phyloP scores from a whole-genome alignment of 2,888 invertebrate genomes.

The Sarcophaga rosellei region DNA sequence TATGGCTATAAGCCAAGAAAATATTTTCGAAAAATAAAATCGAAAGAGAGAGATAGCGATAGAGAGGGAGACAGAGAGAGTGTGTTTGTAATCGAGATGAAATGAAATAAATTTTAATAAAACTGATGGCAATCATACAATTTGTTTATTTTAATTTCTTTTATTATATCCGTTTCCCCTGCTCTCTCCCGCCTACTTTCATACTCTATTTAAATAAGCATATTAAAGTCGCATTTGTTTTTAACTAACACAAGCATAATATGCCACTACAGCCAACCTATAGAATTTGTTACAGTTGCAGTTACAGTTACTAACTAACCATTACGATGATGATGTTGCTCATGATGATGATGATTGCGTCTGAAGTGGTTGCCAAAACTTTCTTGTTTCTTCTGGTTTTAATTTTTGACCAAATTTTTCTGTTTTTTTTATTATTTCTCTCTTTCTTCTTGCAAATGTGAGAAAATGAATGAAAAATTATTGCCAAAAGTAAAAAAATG shows the following conservation, averaged over 20 bases:
- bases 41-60: too few relatives aligned
- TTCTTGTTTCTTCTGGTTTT: conserved; percentile 1
- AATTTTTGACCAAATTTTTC: background rate
- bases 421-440: background rate
- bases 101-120: conserved; percentile 14
- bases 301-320: too few relatives aligned
- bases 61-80: too few relatives aligned
- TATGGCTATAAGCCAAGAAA: conserved; percentile 37
- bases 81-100: background rate
- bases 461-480: background rate
- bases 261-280: background rate
- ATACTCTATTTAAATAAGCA: background rate
- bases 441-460: background rate
- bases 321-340: too few relatives aligned
- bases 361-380: conserved; percentile 5
- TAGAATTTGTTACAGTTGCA: background rate
- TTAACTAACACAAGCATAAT: background rate
- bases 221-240: background rate
- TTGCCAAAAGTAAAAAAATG: background rate
- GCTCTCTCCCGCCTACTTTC: background rate
- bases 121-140: conserved; percentile 31
- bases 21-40: background rate
- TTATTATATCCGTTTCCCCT: background rate
- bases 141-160: conserved; percentile 38
- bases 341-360: background rate